Base-by-base conservation (phyloP, 2,797 vertebrate genomes). In the Trematomus bernacchii region DNA sequence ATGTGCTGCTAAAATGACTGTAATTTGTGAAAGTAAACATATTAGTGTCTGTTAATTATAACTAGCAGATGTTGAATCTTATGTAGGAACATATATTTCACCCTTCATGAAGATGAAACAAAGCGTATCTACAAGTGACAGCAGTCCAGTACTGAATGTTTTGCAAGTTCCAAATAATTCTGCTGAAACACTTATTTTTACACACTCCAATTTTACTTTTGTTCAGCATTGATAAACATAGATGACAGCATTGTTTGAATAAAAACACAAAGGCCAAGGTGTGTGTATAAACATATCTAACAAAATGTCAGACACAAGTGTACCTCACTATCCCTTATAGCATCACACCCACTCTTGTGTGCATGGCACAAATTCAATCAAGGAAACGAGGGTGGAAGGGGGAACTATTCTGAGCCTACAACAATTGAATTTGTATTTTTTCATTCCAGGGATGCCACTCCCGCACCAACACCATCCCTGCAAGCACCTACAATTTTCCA, bases 381-480 rank as follows among this genome's bases (percentile, higher is more conserved):
- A 80, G 72, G 51, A 82, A 82, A 82, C 16, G 46, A 85, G 72
- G 59, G 64, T 67, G 71, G 19, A 57, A 63, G 63, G 52, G 63
- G 72, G 70, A 66, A 27, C 63, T 66, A 73, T 87, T 87, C 79
- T 54, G 71, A 83, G 69, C 79, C 84, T 81, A 82, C 66, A 71
- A 79, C 90, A 90, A 92, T 93, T 82, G 74, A 92, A 94, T 95
- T 95, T 92, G 77, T 86, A 8, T 90, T 94, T 87, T 90, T 78
- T 93, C 89, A 90, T 95, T 89, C 86, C 74, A 85, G 78, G 81
- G 85, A 93, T 90, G 80, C 82, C 88, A 81, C 87, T 85, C 81
- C 82, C 21, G 33, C 73, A 61, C 69, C 65, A 67, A 85, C 82
- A 87, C 86, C 85, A 89, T 86, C 71, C 76, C 81, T 84, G 80